Conservation (phyloP, 2,888 invertebrate genomes). For the Uloborus plumipes region DNA sequence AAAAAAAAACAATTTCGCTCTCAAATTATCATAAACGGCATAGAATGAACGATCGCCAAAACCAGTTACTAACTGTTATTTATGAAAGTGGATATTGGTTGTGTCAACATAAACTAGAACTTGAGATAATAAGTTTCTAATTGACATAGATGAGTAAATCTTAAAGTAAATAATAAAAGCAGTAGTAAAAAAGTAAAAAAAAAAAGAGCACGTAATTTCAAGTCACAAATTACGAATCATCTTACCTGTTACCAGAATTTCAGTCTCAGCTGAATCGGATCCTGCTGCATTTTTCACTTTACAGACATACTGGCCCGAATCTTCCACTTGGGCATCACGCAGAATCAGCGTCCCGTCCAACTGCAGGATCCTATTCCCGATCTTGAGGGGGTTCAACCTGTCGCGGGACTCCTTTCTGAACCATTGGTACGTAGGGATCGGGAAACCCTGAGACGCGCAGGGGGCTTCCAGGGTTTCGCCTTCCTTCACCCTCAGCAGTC, state of each 20-base stretch:
- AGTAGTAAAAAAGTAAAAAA: too few species aligned
- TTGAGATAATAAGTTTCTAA: too few species aligned
- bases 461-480: constrained; percentile 70
- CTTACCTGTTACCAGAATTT: constrained; percentile 63
- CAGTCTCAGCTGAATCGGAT: constrained; percentile 59
- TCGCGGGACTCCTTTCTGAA: constrained; percentile 65
- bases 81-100: too few species aligned
- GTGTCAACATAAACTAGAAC: too few species aligned
- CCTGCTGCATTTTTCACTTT: constrained; percentile 63
- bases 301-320: constrained; percentile 65
- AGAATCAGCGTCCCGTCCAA: constrained; percentile 65
- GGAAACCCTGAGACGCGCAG: constrained; percentile 72
- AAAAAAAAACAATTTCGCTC: too few species aligned
- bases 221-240: too few species aligned
- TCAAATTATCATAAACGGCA: too few species aligned
- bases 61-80: too few species aligned
- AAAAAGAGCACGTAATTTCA: too few species aligned
- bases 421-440: constrained; percentile 71
- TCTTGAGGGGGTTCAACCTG: constrained; percentile 27
- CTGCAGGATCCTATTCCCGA: constrained; percentile 59
- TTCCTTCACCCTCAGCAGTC: constrained; percentile 46
- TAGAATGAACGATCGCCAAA: too few species aligned
- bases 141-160: too few species aligned
- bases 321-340: constrained; percentile 52
- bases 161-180: too few species aligned